Percentiles rank a stretch among this genome's conserved stretches.
These are phyloP conservation scores for Cantharis lateralis DNA, from an alignment of 2,888 invertebrate species.

Conservation along the genomic window DNA sequence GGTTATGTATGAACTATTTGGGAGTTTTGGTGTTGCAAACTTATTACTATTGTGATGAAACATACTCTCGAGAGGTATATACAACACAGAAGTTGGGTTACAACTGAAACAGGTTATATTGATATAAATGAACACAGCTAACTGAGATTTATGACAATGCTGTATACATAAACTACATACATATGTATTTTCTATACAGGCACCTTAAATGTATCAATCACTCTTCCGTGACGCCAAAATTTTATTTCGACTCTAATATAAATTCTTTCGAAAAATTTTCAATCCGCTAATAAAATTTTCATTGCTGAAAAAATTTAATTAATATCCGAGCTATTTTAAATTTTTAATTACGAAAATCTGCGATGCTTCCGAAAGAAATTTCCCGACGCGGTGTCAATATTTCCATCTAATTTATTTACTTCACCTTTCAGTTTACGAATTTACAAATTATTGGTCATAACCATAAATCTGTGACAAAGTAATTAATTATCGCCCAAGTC, in stretches of 20 bases:
- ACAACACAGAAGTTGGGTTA: conserved; percentile 23
- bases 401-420: conserved; percentile 38
- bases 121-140: conserved; percentile 36
- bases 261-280: neutral
- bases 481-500: conserved; percentile 41
- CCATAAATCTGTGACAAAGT: conserved; percentile 39
- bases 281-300: neutral
- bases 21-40: conserved; percentile 8
- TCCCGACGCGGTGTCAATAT: neutral
- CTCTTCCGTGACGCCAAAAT: neutral
- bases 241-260: neutral
- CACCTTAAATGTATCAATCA: neutral
- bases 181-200: conserved; percentile 13
- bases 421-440: conserved; percentile 39
- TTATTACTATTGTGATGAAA: conserved; percentile 23
- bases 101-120: conserved; percentile 31
- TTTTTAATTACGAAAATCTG: neutral
- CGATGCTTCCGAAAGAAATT: neutral
- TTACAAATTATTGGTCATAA: conserved; percentile 38
- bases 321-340: neutral
- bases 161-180: conserved; percentile 25
- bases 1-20: conserved; percentile 1
- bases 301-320: neutral
- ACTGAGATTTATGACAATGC: conserved; percentile 34
- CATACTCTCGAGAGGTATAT: conserved; percentile 26